A percentile compares a stretch with the other conserved stretches of the same genome.
These are phyloP conservation scores for Lepidothrix coronata DNA, from an alignment of 2,113 vertebrate genomes.

Conservation along the genomic window DNA sequence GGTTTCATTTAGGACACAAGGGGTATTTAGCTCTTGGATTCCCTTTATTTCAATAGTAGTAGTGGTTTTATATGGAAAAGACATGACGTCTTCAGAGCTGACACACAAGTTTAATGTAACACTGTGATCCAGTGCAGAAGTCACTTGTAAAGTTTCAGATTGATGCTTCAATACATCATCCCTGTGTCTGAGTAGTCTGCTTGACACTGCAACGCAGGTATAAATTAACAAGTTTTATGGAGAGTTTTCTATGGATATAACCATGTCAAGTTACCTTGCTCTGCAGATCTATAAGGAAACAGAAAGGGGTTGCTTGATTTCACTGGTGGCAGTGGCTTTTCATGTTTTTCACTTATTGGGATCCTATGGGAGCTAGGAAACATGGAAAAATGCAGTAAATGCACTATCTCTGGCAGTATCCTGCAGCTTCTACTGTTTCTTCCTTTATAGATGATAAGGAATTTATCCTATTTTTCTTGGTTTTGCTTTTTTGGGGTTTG, in stretches of 20 bases:
- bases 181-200: background rate
- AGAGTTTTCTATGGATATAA: background rate
- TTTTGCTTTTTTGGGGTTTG: background rate
- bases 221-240: background rate
- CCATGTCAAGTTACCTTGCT: background rate
- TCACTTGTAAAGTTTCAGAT: accelerated
- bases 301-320: background rate
- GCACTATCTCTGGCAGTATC: background rate
- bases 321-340: background rate
- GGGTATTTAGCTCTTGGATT: background rate
- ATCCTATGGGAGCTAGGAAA: background rate
- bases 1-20: background rate
- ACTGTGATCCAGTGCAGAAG: accelerated
- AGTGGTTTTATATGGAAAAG: background rate
- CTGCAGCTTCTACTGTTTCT: background rate
- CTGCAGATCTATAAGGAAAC: background rate
- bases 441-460: background rate
- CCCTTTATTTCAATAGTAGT: background rate
- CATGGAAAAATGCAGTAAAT: background rate
- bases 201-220: background rate
- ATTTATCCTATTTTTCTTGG: background rate
- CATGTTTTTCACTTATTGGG: background rate
- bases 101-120: background rate
- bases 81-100: background rate
- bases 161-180: background rate